Evolutionary conservation across 2,797 vertebrate genomes (phyloP), one percentile per base, ranked within the genome.

Genomic region (Eremophila alpestris): DNA sequence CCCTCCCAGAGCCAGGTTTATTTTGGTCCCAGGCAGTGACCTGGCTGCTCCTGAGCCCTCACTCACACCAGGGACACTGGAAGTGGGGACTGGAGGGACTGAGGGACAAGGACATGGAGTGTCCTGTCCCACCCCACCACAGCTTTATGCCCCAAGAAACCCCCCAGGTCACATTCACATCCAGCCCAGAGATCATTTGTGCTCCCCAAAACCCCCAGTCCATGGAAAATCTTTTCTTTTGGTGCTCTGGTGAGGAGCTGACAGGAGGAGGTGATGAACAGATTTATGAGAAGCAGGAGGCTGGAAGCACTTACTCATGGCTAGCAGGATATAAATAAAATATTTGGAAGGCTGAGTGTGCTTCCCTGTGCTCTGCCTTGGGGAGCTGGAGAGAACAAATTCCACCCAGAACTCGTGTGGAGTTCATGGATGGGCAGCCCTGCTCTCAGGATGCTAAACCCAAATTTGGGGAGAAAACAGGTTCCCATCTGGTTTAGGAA

Each of bases 281-380:
- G 88, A 63, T 83, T 86, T 63, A 64, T 18, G 73, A 77, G 60
- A 63, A 67, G 82, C 90, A 94, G 92, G 51, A 58, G 70, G 84
- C 83, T 93, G 91, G 74, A 94, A 83, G 83, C 94, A 83, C 68
- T 83, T 54, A 71, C 79, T 89, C 78, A 79, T 0, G 2, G 83
- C 88, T 71, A 81, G 67, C 26, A 9, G 60, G 93, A 64, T 70
- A 91, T 70, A 83, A 95, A 94, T 88, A 80, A 93, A 91, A 52
- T 87, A 85, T 91, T 60, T 60, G 60, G 85, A 49, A 88, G 60
- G 83, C 58, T 91, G 90, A 75, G 29, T 2, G 2, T 58, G 54
- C 77, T 71, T 59, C 48, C 85, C 80, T 52, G 56, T 2, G 9
- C 69, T 49, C 40, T 2, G 6, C 84, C 58, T 7, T 6, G 40